phyloP scores from a whole-genome alignment of 2,797 vertebrate species.

The Coreius guichenoti region DNA sequence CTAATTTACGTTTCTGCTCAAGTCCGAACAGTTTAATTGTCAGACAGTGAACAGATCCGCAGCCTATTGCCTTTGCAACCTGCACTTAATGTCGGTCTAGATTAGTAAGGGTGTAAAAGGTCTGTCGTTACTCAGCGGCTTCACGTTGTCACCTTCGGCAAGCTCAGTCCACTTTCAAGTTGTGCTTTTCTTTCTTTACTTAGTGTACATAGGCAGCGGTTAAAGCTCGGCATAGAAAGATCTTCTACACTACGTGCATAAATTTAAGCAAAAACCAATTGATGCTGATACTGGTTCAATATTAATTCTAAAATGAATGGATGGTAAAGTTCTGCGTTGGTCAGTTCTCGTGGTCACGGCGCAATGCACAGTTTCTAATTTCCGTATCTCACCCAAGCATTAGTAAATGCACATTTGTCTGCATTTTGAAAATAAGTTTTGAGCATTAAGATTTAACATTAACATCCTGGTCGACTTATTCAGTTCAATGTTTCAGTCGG shows the following conservation, averaged over 20 bases:
- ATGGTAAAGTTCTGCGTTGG: neutral
- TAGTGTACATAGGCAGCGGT: neutral
- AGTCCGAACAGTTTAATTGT: constrained; percentile 57
- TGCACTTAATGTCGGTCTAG: constrained; percentile 49
- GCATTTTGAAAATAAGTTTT: neutral
- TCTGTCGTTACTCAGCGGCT: constrained; percentile 53
- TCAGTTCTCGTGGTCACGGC: neutral
- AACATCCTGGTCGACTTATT: neutral
- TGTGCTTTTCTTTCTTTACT: constrained; percentile 7
- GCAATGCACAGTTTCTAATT: neutral
- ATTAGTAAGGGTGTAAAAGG: constrained; percentile 56
- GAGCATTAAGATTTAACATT: neutral
- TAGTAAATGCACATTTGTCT: neutral
- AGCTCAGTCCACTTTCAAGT: constrained; percentile 1
- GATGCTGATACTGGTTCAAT: neutral
- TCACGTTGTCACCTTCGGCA: constrained; percentile 48
- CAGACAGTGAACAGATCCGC: constrained; percentile 58
- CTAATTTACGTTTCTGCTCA: constrained; percentile 60
- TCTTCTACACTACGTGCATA: neutral
- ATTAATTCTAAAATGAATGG: neutral
- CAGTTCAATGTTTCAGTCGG: neutral
- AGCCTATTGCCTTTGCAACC: constrained; percentile 43
- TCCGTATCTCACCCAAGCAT: neutral
- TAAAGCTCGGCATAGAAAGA: neutral
- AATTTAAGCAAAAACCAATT: neutral